Evolutionary conservation across 2,797 vertebrate genomes (phyloP).

Genomic region (Periparus ater): DNA sequence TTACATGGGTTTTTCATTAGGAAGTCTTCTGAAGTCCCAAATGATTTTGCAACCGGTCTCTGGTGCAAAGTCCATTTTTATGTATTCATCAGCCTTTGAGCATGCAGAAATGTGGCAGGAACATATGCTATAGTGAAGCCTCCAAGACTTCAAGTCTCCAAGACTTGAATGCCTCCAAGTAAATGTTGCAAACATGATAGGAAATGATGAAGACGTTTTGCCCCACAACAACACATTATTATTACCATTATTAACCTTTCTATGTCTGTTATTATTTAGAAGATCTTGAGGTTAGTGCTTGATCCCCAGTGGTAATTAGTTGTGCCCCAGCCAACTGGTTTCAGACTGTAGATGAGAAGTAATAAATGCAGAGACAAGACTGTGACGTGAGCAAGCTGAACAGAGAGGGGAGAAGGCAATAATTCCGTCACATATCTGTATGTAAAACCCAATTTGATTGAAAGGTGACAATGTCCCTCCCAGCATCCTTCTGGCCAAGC

Average conservation of each 20-base stretch:
- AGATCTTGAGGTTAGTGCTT: not conserved
- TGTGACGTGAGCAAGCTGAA: not conserved
- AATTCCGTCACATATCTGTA: not conserved
- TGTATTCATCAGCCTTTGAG: not conserved
- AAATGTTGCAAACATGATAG: not conserved
- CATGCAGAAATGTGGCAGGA: not conserved
- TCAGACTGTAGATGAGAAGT: not conserved
- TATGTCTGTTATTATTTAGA: not conserved
- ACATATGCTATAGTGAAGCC: not conserved
- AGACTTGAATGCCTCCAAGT: not conserved
- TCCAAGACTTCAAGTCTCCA: not conserved
- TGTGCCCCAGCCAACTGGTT: not conserved
- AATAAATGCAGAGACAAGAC: not conserved
- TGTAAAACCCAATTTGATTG: not conserved
- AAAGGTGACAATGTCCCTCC: not conserved
- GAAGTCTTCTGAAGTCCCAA: not conserved
- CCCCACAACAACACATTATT: not conserved
- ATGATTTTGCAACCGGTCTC: not conserved
- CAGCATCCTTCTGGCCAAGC: not conserved
- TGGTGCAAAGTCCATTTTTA: not conserved
- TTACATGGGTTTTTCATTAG: not conserved
- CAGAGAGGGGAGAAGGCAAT: not conserved
- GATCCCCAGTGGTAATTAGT: not conserved
- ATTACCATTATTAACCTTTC: not conserved
- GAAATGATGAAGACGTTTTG: not conserved